Conservation (phyloP, 2,113 vertebrate species). For the Phodopus roborovskii region DNA sequence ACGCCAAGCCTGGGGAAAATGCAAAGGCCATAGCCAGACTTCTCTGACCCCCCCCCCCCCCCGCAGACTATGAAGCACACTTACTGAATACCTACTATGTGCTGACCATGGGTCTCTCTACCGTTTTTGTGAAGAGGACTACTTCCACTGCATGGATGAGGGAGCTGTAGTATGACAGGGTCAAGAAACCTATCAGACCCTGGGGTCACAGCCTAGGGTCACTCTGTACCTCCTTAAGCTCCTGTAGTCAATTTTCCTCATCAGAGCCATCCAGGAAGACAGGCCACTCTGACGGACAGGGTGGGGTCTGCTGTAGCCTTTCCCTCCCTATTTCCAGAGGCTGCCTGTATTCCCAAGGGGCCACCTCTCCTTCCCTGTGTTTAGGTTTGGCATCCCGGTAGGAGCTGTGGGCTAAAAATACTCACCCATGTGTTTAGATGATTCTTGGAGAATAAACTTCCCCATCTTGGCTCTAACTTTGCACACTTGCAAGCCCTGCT, state of each 20-base stretch:
- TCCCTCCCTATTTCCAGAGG: not conserved
- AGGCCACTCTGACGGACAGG: not conserved
- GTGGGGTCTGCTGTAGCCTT: not conserved
- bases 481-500: slow-evolving; percentile 53
- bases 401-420: slow-evolving; percentile 72
- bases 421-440: slow-evolving; percentile 72
- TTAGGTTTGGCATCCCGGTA: slow-evolving; percentile 54
- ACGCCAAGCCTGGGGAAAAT: not conserved
- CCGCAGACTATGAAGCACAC: not conserved
- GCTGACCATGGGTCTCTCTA: not conserved
- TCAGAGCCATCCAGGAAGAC: not conserved
- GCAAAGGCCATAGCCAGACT: not conserved
- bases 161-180: not conserved
- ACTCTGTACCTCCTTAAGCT: not conserved
- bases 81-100: not conserved
- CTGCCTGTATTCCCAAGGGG: not conserved
- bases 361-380: slow-evolving; percentile 15
- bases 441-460: slow-evolving; percentile 79
- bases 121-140: no score
- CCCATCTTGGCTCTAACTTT: slow-evolving; percentile 54
- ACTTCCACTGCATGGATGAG: not conserved
- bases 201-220: not conserved
- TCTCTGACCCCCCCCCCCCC: no score
- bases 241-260: not conserved
- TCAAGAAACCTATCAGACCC: not conserved